Conservation (phyloP, 2,888 invertebrate genomes). For the Parnassius glacialis region DNA sequence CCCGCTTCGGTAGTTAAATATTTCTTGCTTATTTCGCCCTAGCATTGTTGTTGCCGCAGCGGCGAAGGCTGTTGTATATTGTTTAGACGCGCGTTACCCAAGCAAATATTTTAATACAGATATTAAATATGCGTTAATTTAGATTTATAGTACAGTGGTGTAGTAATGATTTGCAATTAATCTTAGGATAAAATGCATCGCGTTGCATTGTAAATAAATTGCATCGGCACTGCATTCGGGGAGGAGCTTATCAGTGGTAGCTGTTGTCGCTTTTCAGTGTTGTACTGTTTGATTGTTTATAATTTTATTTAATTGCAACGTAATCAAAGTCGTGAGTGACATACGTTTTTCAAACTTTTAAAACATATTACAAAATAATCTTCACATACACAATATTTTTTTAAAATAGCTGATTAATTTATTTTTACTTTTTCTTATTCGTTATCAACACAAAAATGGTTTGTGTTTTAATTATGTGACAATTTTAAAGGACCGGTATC, state of each 20-base stretch:
- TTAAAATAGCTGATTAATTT: too few relatives aligned
- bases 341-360: slow-evolving; percentile 26
- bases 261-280: slow-evolving; percentile 71
- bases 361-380: background rate
- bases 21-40: slow-evolving; percentile 82
- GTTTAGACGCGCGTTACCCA: slow-evolving; percentile 69
- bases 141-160: slow-evolving; percentile 26
- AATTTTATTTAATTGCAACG: slow-evolving; percentile 43
- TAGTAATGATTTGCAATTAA: slow-evolving; percentile 28
- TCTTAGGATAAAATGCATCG: slow-evolving; percentile 55
- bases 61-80: slow-evolving; percentile 77
- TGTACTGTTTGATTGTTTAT: slow-evolving; percentile 41
- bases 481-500: slow-evolving; percentile 9
- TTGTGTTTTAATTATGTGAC: slow-evolving; percentile 11
- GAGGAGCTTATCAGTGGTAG: slow-evolving; percentile 73
- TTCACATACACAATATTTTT: background rate
- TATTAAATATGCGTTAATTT: slow-evolving; percentile 27
- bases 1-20: slow-evolving; percentile 80
- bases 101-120: slow-evolving; percentile 59
- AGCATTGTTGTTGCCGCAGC: slow-evolving; percentile 81
- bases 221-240: slow-evolving; percentile 66
- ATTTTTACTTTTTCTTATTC: too few relatives aligned
- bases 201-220: slow-evolving; percentile 76
- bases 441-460: background rate
- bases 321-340: slow-evolving; percentile 47